Conservation (phyloP, 2,888 invertebrate genomes). For the Sepiola atlantica region DNA sequence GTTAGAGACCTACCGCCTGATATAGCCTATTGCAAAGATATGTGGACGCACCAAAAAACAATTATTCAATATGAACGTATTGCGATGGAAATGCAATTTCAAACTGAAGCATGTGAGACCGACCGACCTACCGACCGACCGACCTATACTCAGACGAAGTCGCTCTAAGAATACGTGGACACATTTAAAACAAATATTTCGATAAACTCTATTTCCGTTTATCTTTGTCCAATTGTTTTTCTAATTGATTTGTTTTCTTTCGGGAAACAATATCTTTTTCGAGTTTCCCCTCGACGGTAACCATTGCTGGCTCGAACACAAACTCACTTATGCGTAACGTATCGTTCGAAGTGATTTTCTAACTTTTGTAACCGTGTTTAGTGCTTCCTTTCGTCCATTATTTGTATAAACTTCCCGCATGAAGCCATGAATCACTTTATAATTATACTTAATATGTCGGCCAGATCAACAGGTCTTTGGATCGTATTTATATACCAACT, state of each 20-base stretch:
- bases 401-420: not conserved
- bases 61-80: too few species aligned
- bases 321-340: not conserved
- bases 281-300: not conserved
- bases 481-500: not conserved
- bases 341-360: not conserved
- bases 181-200: not conserved
- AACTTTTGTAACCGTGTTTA: not conserved
- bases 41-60: too few species aligned
- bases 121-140: too few species aligned
- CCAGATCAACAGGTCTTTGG: constrained; percentile 8
- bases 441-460: not conserved
- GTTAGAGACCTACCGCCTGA: too few species aligned
- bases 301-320: not conserved
- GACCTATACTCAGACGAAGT: too few species aligned
- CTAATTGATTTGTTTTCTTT: not conserved
- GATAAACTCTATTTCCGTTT: not conserved
- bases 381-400: not conserved
- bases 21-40: too few species aligned
- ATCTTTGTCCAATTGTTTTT: not conserved
- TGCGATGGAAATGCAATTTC: too few species aligned
- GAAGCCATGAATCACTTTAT: not conserved
- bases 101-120: too few species aligned
- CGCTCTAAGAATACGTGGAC: too few species aligned
- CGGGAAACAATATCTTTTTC: not conserved